Evolutionary conservation across 2,797 vertebrate genomes (phyloP).

Genomic region (Peromyscus nudipes): DNA sequence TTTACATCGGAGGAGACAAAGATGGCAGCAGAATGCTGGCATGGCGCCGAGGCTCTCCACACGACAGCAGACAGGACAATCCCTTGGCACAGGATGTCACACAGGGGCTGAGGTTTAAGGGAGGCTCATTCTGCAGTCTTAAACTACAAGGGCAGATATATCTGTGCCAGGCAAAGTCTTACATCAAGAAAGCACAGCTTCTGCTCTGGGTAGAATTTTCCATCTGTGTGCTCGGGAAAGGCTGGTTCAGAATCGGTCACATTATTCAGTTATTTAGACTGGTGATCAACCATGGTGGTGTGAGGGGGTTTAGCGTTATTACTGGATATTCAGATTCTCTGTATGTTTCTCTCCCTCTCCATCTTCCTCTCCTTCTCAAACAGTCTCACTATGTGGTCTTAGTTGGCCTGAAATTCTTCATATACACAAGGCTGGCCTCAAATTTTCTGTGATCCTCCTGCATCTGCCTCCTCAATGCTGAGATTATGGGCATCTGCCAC

Average conservation of each 20-base stretch:
- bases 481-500: neutral
- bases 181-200: neutral
- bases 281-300: neutral
- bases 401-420: neutral
- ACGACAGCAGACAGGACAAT: neutral
- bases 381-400: neutral
- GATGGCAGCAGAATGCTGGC: neutral
- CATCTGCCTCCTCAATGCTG: neutral
- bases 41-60: neutral
- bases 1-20: neutral
- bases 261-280: slow-evolving; percentile 7
- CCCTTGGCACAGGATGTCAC: neutral
- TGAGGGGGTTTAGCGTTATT: neutral
- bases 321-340: neutral
- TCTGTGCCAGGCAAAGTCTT: neutral
- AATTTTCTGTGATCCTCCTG: neutral
- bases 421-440: neutral
- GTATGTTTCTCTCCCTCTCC: neutral
- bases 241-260: neutral
- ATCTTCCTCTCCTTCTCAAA: neutral
- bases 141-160: neutral
- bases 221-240: neutral
- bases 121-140: neutral
- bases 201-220: neutral
- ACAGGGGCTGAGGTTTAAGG: neutral